These are phyloP conservation scores for Trachops cirrhosus DNA, from an alignment of 2,797 vertebrate species.

Conservation along the genomic window DNA sequence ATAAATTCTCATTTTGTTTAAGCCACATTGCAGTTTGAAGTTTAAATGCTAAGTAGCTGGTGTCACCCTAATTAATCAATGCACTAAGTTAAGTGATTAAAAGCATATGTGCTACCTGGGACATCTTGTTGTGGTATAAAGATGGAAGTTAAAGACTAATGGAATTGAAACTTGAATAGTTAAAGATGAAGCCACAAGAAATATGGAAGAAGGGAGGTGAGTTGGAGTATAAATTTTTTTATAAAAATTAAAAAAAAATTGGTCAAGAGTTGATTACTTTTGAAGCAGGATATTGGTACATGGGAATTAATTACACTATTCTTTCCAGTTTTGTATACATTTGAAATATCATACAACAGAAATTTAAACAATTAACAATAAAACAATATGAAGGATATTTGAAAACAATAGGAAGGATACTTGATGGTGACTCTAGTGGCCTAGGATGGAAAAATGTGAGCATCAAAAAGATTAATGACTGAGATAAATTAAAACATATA, in stretches of 20 bases:
- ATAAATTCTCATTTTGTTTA: background rate
- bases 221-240: background rate
- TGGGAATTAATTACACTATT: background rate
- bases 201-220: background rate
- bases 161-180: background rate
- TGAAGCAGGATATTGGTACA: background rate
- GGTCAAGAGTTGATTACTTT: background rate
- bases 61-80: background rate
- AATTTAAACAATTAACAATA: slow-evolving; percentile 31
- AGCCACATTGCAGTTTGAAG: background rate
- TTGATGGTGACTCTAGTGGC: background rate
- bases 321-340: background rate
- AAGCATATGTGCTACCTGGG: background rate
- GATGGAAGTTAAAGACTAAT: background rate
- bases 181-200: background rate
- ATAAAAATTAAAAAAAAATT: background rate
- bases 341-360: background rate
- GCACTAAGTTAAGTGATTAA: background rate
- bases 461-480: background rate
- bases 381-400: background rate
- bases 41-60: background rate
- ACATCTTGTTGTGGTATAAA: background rate
- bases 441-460: background rate
- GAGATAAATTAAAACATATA: background rate
- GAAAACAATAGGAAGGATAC: background rate